Conservation (phyloP, 2,888 invertebrate species). For the Drosophila kuntzei region DNA sequence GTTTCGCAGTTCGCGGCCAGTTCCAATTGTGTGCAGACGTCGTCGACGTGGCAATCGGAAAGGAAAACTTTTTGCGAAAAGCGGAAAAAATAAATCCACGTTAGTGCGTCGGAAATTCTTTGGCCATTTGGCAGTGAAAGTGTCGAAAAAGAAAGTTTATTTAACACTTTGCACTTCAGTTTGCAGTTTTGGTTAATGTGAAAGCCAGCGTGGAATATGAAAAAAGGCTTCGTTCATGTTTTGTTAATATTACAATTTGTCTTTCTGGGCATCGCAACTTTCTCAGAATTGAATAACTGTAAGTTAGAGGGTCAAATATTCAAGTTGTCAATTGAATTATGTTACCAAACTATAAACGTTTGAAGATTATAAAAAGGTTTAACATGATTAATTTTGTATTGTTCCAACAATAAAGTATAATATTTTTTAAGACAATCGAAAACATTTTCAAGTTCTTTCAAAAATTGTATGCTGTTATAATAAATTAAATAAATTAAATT, state of each 20-base stretch:
- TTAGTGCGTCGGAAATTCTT: constrained; percentile 66
- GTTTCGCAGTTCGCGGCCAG: constrained; percentile 66
- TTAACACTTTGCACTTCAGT: constrained; percentile 21
- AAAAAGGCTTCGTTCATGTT: constrained; percentile 38
- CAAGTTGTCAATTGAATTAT: not conserved
- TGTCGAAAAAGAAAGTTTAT: constrained; percentile 51
- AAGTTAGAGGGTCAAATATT: constrained; percentile 56
- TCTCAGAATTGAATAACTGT: constrained; percentile 84
- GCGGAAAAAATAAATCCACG: constrained; percentile 54
- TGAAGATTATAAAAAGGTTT: too few species aligned
- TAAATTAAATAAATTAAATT: too few species aligned
- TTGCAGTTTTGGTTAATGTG: constrained; percentile 44
- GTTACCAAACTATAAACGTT: too few species aligned
- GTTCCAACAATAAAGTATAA: too few species aligned
- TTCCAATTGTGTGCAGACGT: constrained; percentile 72
- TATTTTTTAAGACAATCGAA: too few species aligned
- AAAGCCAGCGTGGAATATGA: constrained; percentile 56
- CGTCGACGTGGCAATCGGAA: constrained; percentile 55
- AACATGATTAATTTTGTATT: too few species aligned
- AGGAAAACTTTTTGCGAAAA: constrained; percentile 38
- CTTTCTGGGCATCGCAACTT: constrained; percentile 65
- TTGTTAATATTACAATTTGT: constrained; percentile 60
- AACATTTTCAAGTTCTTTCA: too few species aligned
- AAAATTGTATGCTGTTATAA: too few species aligned
- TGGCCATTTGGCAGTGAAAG: constrained; percentile 67